phyloP scores from a whole-genome alignment of 2,113 vertebrate species.

The Tylochromis polylepis region DNA sequence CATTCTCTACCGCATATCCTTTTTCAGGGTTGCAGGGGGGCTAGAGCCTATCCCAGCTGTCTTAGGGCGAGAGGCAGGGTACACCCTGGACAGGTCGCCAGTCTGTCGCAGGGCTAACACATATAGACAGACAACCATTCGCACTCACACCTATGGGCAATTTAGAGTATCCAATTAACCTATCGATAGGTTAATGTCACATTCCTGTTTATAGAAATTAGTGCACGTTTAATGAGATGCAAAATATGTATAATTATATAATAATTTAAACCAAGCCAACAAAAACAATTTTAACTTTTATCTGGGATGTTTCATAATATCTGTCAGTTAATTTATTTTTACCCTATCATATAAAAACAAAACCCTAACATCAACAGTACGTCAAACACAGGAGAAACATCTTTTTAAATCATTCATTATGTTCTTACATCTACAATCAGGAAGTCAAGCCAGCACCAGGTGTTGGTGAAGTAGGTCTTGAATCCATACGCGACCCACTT shows the following conservation, averaged over 20 bases:
- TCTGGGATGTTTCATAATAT: not conserved
- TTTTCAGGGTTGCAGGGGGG: no score
- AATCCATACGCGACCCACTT: constrained; percentile 95
- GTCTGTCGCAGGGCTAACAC: no score
- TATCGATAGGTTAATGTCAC: no score
- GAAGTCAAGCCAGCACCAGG: constrained; percentile 98
- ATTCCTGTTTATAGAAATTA: not conserved
- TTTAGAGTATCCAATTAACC: no score
- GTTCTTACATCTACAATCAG: constrained; percentile 88
- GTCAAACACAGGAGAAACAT: not conserved
- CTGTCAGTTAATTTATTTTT: not conserved
- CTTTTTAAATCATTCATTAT: not conserved
- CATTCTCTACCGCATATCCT: no score
- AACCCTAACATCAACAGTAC: not conserved
- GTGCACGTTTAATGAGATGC: not conserved
- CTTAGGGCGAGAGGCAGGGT: no score
- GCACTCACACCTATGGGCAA: no score
- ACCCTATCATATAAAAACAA: not conserved
- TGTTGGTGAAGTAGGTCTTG: constrained; percentile 93
- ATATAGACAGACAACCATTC: no score
- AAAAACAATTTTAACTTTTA: not conserved
- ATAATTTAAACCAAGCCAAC: not conserved
- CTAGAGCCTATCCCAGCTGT: no score
- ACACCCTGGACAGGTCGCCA: no score
- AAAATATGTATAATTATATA: not conserved